Evolutionary conservation across 2,797 vertebrate genomes (phyloP).

Genomic region (Zenarchopterus dispar): DNA sequence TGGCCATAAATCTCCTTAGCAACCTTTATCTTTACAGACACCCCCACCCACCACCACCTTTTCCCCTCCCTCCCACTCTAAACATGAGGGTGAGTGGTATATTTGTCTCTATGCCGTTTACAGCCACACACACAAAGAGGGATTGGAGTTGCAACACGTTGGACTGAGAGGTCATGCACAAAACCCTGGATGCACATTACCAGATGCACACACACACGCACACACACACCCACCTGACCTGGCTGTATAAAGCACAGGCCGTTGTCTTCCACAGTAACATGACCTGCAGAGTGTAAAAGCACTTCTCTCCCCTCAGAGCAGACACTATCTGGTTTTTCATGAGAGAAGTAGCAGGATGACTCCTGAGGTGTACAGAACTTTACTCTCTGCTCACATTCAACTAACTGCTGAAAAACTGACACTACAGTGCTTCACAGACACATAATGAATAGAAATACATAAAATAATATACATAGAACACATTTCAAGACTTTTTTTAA

Average conservation of each 20-base stretch:
- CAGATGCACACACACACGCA: constrained; percentile 12
- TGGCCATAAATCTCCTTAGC: background rate
- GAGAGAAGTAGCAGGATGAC: no score
- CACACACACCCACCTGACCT: constrained; percentile 25
- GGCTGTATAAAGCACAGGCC: constrained; percentile 47
- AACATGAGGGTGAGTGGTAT: constrained; percentile 49
- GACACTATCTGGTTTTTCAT: background rate
- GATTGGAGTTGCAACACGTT: constrained; percentile 24
- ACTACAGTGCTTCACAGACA: no score
- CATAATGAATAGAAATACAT: no score
- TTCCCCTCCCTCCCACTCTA: constrained; percentile 33
- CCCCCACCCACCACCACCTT: no score
- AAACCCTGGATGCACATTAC: constrained; percentile 33
- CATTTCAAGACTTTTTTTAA: no score
- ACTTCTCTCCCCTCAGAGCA: constrained; percentile 21
- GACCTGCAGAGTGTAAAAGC: constrained; percentile 42
- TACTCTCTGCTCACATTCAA: no score
- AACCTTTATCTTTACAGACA: constrained; percentile 13
- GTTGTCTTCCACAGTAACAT: constrained; percentile 43
- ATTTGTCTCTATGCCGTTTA: constrained; percentile 38
- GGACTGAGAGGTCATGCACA: constrained; percentile 55
- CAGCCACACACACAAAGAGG: constrained; percentile 20
- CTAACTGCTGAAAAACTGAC: no score
- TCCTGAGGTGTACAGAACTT: no score
- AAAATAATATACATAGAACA: no score